Evolutionary conservation across 2,888 invertebrate genomes (phyloP).

Genomic region (Agrochola litura): DNA sequence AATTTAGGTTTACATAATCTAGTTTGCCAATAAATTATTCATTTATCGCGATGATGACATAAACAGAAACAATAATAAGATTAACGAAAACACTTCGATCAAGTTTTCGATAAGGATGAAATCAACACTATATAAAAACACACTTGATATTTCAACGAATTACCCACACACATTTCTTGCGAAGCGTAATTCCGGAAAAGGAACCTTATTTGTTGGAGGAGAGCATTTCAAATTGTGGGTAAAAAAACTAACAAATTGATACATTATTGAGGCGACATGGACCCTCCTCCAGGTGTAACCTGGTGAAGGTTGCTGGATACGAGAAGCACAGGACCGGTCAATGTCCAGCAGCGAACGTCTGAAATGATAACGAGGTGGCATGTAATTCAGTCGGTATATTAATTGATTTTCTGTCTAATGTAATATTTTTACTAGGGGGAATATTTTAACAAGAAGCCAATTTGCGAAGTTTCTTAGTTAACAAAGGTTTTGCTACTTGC

Average conservation of each 20-base stretch:
- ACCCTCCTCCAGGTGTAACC: not conserved
- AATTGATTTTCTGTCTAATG: not conserved
- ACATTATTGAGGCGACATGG: not conserved
- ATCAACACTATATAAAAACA: conserved; percentile 39
- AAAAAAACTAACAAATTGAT: not conserved
- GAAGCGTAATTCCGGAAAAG: not conserved
- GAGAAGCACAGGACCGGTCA: not conserved
- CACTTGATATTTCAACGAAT: conserved; percentile 21
- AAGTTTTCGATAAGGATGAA: conserved; percentile 43
- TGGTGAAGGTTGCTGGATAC: not conserved
- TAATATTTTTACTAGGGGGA: not conserved
- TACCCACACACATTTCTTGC: not conserved
- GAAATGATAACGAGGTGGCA: not conserved
- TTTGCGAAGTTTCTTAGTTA: conserved; percentile 18
- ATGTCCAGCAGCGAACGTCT: not conserved
- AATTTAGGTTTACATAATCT: not conserved
- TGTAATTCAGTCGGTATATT: not conserved
- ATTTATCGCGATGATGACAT: not conserved
- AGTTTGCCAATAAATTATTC: not conserved
- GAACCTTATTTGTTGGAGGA: conserved; percentile 6
- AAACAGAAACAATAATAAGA: conserved; percentile 3
- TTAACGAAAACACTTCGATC: conserved; percentile 15
- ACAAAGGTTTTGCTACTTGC: conserved; percentile 15
- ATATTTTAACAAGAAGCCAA: conserved; percentile 16
- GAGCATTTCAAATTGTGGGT: not conserved